A percentile compares a stretch with the other conserved stretches of the same genome.
Evolutionary conservation across 2,113 vertebrate genomes (phyloP).

Genomic region (Empidonax alnorum): DNA sequence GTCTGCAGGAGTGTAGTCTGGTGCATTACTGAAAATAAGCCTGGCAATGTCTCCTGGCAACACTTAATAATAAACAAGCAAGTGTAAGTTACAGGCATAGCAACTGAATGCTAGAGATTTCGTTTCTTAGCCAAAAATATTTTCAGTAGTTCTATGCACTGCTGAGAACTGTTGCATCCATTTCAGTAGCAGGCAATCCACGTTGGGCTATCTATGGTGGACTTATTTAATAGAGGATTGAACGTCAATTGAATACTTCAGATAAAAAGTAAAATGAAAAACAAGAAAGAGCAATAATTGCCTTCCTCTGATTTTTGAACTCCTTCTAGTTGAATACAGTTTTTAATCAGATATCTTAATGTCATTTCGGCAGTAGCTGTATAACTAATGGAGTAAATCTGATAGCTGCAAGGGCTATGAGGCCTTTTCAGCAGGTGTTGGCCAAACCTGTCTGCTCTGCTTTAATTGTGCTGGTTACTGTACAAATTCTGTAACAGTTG

Average conservation of each 20-base stretch:
- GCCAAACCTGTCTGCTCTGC: background rate
- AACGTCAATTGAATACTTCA: background rate
- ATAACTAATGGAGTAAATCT: background rate
- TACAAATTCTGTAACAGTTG: background rate
- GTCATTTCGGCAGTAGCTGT: background rate
- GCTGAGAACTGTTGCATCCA: background rate
- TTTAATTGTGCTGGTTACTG: background rate
- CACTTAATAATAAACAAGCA: conserved; percentile 7
- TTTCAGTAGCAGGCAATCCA: background rate
- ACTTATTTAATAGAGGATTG: background rate
- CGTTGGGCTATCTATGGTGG: background rate
- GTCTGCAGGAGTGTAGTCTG: background rate
- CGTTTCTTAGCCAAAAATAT: background rate
- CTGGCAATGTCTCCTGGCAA: conserved; percentile 29
- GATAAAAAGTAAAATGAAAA: background rate
- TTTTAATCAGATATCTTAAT: background rate
- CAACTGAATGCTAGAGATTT: background rate
- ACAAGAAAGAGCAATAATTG: background rate
- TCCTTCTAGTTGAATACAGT: background rate
- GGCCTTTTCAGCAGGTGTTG: background rate
- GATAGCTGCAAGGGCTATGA: background rate
- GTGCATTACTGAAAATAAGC: background rate
- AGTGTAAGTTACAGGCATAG: background rate
- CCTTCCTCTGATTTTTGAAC: background rate
- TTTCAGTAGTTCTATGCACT: background rate